Evolutionary conservation across 2,888 invertebrate genomes (phyloP), one percentile per base, ranked within the genome.

Genomic region (Synanthedon andrenaeformis): DNA sequence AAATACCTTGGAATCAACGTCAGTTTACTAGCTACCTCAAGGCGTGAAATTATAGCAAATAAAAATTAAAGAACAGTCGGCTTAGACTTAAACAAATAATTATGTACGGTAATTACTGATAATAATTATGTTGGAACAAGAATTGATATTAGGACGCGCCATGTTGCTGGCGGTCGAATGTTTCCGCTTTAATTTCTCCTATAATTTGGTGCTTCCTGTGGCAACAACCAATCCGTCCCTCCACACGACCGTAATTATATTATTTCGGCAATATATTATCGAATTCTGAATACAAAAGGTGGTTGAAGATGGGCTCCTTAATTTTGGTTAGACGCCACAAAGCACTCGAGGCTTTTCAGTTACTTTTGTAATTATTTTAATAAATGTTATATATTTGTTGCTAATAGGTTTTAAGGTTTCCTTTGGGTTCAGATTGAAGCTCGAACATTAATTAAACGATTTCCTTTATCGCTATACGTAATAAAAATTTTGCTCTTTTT

Each of bases 211-310:
- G 76, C 79, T 85, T 86, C 87, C 87, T 83, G 80, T 75, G 76
- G 69, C 73, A 78, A 74, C 73, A 78, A 74, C 81, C 85, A 85
- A 86, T 86, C 85, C 84, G 78, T 83, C 84, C 82, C 80, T 82
- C 79, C 85, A 82, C 82, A 69, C 77, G 74, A 72, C 79, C 79
- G 73, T 87, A 87, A 87, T 87, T 86, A 86, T 86, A 87, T 87
- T 87, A 87, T 87, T 86, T 87, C 84, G 85, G 82, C 83, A 81
- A 87, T 86, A 85, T 84, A 87, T 87, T 87, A 87, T 86, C 82
- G 79, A 87, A 81, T 81, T 85, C 84, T 82, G 81, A 81, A 81
- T 79, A 83, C 79, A 79, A 82, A 78, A 80, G 79, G 75, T 74
- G 75, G 77, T 79, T 81, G 74, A 76, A 72, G 70, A 78, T 74